Conservation (phyloP, 1,140 invertebrate genomes). For the Papilio dardanus region DNA sequence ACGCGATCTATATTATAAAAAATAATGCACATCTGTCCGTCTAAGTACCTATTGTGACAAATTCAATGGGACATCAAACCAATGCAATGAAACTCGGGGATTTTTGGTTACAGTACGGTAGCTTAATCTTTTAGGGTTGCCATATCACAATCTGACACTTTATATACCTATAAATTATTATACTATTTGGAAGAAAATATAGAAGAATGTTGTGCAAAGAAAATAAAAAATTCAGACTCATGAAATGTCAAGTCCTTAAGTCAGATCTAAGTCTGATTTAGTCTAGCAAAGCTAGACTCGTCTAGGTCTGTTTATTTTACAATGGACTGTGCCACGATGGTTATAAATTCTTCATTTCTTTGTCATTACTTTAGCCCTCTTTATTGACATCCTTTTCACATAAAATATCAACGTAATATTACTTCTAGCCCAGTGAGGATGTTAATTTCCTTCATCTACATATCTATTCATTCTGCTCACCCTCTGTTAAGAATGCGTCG, state of each 20-base stretch:
- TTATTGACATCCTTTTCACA: slow-evolving; percentile 17
- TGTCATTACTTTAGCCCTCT: background rate
- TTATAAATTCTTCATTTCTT: background rate
- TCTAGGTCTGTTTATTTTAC: too few relatives aligned
- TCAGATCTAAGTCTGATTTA: too few relatives aligned
- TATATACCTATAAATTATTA: background rate
- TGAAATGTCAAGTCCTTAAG: too few relatives aligned
- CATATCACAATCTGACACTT: slow-evolving; percentile 20
- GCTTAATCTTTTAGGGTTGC: slow-evolving; percentile 33
- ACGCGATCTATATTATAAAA: slow-evolving; percentile 37
- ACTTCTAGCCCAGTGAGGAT: slow-evolving; percentile 12
- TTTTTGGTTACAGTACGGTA: slow-evolving; percentile 35
- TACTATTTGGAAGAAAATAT: too few relatives aligned
- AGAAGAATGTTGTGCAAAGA: too few relatives aligned
- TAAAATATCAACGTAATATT: slow-evolving; percentile 1
- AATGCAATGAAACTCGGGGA: slow-evolving; percentile 24
- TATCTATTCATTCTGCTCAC: slow-evolving; percentile 32
- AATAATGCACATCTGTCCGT: slow-evolving; percentile 36
- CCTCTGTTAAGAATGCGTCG: slow-evolving; percentile 28
- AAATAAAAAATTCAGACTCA: too few relatives aligned
- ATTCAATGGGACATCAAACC: slow-evolving; percentile 34
- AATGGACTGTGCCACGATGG: background rate
- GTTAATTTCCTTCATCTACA: slow-evolving; percentile 23
- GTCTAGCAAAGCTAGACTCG: too few relatives aligned
- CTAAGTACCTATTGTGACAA: slow-evolving; percentile 39